Base-by-base conservation (phyloP, 1,140 invertebrate genomes). In the Dendroctonus valens region DNA sequence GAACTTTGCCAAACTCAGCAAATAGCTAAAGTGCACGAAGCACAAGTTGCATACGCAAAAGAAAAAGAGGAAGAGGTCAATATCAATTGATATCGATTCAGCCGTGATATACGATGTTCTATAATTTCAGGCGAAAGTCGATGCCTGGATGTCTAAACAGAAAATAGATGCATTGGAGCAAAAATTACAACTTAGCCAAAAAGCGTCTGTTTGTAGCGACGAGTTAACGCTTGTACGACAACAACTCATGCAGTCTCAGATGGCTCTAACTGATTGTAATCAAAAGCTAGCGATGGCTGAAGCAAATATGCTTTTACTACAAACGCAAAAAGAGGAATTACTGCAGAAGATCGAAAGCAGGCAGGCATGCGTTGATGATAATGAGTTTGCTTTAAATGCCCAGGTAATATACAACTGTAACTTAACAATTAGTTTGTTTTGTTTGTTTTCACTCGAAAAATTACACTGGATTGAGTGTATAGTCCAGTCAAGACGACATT, bases 211-310 rank as follows among this genome's bases (percentile, higher is more conserved):
- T 11, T 57, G 12, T 50, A 44, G 40, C 41, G 64, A 68, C 59
- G 64, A 69, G 58, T n/a, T 67, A 11, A 39, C 40, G 0, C 65
- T 67, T 15, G 11, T 65, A 5, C 59, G 67, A 41, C 61, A 70
- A 41, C 73, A 75, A 54, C 52, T 75, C 12, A 67, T 67, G 57
- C 52, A 65, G n/a, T 60, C 71, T 40, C 73, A 75, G 53, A 69
- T 65, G 62, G 51, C 60, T 14, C 57, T 72, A 5, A 75, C 69
- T n/a, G 51, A 72, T 7, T 58, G 65, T 37, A 59, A 70, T 8
- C 58, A 68, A 11, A 59, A 42, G 12, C 63, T 62, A 48, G 48
- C 48, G 2, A 53, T 37, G 2, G 50, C 57, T 14, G 50, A 71
- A 26, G 15, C 48, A 9, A 50, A 68, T 11, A 5, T 66, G 8